Percentiles rank a stretch among this genome's conserved stretches.
These are phyloP conservation scores for Dysmachus trigonus DNA, from an alignment of 2,888 invertebrate species.

Conservation along the genomic window DNA sequence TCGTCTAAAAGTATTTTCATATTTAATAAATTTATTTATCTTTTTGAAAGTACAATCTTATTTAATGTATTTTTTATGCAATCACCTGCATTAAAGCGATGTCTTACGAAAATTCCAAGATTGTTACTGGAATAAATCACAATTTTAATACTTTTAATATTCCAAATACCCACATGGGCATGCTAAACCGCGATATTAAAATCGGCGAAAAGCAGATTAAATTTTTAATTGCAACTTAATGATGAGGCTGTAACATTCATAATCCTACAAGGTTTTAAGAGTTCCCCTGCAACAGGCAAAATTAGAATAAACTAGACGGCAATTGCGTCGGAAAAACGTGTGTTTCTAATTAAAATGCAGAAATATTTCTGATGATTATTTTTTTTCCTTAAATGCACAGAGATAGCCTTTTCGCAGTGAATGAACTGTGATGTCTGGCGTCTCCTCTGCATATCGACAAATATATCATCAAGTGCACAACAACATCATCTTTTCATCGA, in stretches of 20 bases:
- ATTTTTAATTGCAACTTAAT: neutral
- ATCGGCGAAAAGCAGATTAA: neutral
- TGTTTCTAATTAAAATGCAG: neutral
- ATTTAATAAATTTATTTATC: too few species aligned
- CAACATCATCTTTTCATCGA: neutral
- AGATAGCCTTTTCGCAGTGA: neutral
- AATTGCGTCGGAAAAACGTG: neutral
- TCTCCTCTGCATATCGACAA: neutral
- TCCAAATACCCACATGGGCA: neutral
- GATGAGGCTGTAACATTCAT: neutral
- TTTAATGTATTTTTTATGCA: too few species aligned
- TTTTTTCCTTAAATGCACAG: neutral
- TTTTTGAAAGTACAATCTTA: neutral
- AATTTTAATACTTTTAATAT: neutral
- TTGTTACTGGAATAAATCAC: neutral
- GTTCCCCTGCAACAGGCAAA: neutral
- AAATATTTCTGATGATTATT: neutral
- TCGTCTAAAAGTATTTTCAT: too few species aligned
- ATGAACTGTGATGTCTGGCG: neutral
- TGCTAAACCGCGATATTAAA: neutral
- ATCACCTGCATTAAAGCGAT: neutral
- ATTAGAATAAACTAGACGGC: neutral
- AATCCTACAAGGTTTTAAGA: neutral
- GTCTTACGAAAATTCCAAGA: neutral
- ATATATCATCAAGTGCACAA: neutral